phyloP scores from a whole-genome alignment of 2,113 vertebrate genomes.

The Oryzias celebensis region DNA sequence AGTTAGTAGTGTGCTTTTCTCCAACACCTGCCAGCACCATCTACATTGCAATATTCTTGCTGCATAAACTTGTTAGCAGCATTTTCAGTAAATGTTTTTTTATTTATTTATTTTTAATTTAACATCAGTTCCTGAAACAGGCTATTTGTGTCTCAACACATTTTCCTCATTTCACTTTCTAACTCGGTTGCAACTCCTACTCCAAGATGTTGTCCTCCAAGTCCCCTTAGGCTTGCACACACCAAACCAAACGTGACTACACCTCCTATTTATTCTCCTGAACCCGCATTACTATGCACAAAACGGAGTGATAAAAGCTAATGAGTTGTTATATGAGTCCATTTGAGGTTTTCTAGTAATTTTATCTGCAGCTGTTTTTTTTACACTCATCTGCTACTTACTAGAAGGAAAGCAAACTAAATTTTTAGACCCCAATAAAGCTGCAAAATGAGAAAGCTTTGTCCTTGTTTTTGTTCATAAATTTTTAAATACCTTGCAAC shows the following conservation, averaged over 20 bases:
- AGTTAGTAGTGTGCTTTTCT: constrained; percentile 64
- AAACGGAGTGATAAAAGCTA: constrained; percentile 69
- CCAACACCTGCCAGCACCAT: constrained; percentile 49
- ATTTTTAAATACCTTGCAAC: background rate
- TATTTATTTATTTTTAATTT: constrained; percentile 19
- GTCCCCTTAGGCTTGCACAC: constrained; percentile 43
- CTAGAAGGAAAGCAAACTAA: constrained; percentile 13
- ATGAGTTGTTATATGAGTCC: constrained; percentile 63
- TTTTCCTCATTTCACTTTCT: constrained; percentile 16
- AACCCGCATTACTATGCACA: constrained; percentile 70
- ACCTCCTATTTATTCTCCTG: constrained; percentile 54
- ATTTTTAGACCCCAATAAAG: background rate
- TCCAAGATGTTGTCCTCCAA: constrained; percentile 22
- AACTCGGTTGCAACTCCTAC: constrained; percentile 28
- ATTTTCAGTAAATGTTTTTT: constrained; percentile 14
- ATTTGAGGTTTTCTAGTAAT: constrained; percentile 44
- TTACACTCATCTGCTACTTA: constrained; percentile 16
- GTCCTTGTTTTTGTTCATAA: background rate
- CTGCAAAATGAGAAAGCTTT: background rate
- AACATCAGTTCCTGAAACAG: constrained; percentile 1
- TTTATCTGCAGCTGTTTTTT: constrained; percentile 13
- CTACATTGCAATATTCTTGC: constrained; percentile 1
- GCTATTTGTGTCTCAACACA: constrained; percentile 16
- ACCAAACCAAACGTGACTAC: constrained; percentile 41
- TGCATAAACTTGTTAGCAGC: background rate